Evolutionary conservation across 2,797 vertebrate genomes (phyloP).

Genomic region (Pangasius mekongensis): DNA sequence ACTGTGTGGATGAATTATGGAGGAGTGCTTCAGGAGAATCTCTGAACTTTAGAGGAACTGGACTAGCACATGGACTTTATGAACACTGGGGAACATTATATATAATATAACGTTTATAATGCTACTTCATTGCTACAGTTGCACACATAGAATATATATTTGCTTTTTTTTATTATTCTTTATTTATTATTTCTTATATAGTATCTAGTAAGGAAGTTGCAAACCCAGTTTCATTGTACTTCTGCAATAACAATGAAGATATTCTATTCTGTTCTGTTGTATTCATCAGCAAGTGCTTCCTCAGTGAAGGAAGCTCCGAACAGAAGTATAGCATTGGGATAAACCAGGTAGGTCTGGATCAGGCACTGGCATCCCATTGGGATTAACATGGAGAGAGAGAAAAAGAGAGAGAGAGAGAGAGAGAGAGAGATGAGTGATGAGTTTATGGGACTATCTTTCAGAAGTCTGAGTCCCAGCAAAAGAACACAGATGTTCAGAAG

Average conservation of each 20-base stretch:
- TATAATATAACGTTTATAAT: too few species aligned
- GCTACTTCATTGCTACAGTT: too few species aligned
- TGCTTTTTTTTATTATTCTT: neutral
- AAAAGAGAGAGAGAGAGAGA: neutral
- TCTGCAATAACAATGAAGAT: neutral
- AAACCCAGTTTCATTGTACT: neutral
- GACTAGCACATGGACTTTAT: neutral
- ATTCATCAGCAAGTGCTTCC: neutral
- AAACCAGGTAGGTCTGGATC: neutral
- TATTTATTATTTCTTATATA: neutral
- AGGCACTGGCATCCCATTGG: neutral
- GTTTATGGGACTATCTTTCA: neutral
- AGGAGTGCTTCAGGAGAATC: neutral
- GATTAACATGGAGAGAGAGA: neutral
- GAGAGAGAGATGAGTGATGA: neutral
- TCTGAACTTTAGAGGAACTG: neutral
- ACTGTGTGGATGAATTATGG: neutral
- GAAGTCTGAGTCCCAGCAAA: neutral
- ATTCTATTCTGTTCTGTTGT: neutral
- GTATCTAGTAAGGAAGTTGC: neutral
- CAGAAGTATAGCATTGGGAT: neutral
- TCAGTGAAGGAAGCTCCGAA: neutral
- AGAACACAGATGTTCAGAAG: neutral
- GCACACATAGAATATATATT: too few species aligned
- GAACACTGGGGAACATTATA: neutral